Conservation (phyloP, 2,888 invertebrate species). For the Drosophila vallismaia region DNA sequence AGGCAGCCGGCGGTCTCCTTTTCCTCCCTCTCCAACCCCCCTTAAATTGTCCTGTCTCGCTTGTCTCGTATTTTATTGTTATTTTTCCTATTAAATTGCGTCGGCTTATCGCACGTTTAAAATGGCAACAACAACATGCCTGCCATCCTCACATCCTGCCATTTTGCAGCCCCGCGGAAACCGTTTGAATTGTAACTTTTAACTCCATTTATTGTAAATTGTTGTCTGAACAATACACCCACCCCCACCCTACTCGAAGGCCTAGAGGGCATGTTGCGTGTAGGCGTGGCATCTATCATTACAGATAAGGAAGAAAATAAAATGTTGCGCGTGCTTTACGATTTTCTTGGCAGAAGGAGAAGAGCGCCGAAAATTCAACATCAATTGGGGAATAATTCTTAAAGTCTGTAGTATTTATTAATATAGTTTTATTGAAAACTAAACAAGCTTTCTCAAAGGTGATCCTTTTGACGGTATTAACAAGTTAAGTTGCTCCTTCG, state of each 20-base stretch:
- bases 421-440: too few species aligned
- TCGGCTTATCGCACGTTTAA: constrained; percentile 80
- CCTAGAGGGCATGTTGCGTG: constrained; percentile 46
- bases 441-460: too few species aligned
- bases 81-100: constrained; percentile 80
- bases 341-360: constrained; percentile 18
- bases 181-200: constrained; percentile 78
- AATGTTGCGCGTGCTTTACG: constrained; percentile 54
- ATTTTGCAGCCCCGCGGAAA: constrained; percentile 17
- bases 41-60: constrained; percentile 33
- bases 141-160: not conserved
- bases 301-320: constrained; percentile 66
- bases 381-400: constrained; percentile 21
- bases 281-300: constrained; percentile 78
- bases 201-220: constrained; percentile 80
- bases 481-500: too few species aligned
- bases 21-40: not conserved
- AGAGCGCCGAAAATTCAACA: not conserved
- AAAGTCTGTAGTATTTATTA: too few species aligned
- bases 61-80: constrained; percentile 76
- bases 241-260: not conserved
- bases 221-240: constrained; percentile 53
- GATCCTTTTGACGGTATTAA: too few species aligned
- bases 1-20: constrained; percentile 25
- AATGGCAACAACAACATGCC: constrained; percentile 62